Evolutionary conservation across 2,797 vertebrate genomes (phyloP).

Genomic region (Cossypha caffra): DNA sequence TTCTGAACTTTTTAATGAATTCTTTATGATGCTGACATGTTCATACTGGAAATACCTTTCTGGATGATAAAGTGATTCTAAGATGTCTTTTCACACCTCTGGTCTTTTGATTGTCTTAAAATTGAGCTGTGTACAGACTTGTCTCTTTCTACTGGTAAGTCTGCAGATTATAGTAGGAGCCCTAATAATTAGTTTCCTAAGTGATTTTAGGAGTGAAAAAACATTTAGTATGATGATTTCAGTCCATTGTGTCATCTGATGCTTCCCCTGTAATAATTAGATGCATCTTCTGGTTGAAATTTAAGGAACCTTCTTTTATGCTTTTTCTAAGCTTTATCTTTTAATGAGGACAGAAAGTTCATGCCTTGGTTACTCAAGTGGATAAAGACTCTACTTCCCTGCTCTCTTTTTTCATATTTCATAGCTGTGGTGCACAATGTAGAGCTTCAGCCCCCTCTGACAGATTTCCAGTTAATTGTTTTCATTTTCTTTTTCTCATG

Average conservation of each 20-base stretch:
- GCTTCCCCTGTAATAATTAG: neutral
- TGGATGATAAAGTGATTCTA: neutral
- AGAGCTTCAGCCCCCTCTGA: neutral
- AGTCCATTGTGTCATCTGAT: neutral
- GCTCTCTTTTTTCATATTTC: neutral
- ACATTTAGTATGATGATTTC: neutral
- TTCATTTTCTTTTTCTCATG: constrained; percentile 1
- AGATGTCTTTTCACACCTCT: neutral
- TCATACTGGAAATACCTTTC: neutral
- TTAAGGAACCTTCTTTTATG: neutral
- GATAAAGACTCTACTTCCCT: neutral
- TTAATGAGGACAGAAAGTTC: neutral
- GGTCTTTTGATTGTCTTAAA: constrained; percentile 19
- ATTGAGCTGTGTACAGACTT: neutral
- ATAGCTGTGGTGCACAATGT: neutral
- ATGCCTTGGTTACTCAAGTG: neutral
- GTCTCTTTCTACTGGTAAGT: neutral
- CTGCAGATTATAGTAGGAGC: neutral
- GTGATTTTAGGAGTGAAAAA: neutral
- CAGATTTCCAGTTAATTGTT: constrained; percentile 31
- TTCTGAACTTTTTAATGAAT: neutral
- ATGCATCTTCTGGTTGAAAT: neutral
- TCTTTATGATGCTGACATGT: neutral
- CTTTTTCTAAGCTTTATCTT: neutral
- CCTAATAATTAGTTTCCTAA: neutral